phyloP scores from a whole-genome alignment of 2,888 invertebrate genomes.

The Oxytorus armatus region DNA sequence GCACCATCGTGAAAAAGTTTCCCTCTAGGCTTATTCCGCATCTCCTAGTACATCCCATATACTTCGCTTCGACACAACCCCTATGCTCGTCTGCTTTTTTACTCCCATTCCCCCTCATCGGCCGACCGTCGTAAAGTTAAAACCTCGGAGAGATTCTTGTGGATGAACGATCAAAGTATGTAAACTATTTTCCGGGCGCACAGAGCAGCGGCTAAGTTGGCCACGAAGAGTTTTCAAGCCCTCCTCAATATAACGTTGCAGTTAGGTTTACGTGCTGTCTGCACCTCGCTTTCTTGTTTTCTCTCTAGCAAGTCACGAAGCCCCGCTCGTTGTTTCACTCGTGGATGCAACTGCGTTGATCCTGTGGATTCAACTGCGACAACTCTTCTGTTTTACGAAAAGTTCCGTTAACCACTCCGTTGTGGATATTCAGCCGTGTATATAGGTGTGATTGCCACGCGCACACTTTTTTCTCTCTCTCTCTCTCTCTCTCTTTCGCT shows the following conservation, averaged over 20 bases:
- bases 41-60: constrained; percentile 19
- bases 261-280: constrained; percentile 25
- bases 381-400: constrained; percentile 10
- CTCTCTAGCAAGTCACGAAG: constrained; percentile 13
- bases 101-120: constrained; percentile 19
- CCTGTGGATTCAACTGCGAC: constrained; percentile 14
- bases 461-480: too few relatives aligned
- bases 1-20: constrained; percentile 61
- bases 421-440: constrained; percentile 5
- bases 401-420: constrained; percentile 9
- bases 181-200: constrained; percentile 67
- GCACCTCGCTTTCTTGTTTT: not conserved
- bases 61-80: constrained; percentile 35
- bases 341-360: constrained; percentile 5
- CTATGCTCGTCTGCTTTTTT: constrained; percentile 33
- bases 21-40: constrained; percentile 25
- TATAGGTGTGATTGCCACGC: constrained; percentile 7
- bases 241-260: constrained; percentile 36
- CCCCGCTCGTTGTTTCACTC: not conserved
- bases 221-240: constrained; percentile 50
- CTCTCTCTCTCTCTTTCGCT: constrained; percentile 6
- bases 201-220: constrained; percentile 17
- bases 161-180: constrained; percentile 71
- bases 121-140: constrained; percentile 53
- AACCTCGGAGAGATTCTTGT: constrained; percentile 69